Percentiles rank a stretch among this genome's conserved stretches.
phyloP scores from a whole-genome alignment of 2,797 vertebrate genomes.

The Adelosebastes latens region DNA sequence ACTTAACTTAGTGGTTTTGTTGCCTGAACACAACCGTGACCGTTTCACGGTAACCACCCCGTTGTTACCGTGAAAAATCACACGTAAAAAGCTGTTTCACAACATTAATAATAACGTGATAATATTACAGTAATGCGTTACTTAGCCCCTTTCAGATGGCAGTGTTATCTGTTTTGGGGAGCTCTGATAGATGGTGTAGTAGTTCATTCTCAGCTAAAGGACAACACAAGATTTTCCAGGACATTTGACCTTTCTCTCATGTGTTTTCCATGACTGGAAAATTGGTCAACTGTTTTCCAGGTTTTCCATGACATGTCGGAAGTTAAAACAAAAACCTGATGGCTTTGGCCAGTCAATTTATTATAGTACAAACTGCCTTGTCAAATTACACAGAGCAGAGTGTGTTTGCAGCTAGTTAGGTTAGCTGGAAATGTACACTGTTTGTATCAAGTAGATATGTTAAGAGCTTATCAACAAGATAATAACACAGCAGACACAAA shows the following conservation, averaged over 20 bases:
- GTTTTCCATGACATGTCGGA: too few relatives aligned
- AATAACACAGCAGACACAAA: conserved; percentile 8
- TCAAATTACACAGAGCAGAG: not conserved
- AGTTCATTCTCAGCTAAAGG: not conserved
- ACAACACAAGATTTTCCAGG: not conserved
- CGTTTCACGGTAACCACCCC: too few relatives aligned
- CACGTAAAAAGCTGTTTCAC: too few relatives aligned
- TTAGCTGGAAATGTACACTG: not conserved
- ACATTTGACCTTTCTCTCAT: not conserved
- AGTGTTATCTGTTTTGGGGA: not conserved
- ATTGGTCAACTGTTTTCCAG: too few relatives aligned
- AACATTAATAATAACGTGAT: too few relatives aligned
- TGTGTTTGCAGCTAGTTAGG: not conserved
- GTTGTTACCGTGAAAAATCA: too few relatives aligned
- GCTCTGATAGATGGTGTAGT: not conserved
- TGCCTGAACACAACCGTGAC: too few relatives aligned
- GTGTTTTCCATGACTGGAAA: too few relatives aligned
- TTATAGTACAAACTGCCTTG: not conserved
- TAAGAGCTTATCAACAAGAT: conserved; percentile 17
- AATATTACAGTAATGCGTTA: too few relatives aligned
- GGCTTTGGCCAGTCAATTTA: not conserved
- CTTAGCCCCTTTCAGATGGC: too few relatives aligned
- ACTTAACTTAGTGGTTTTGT: too few relatives aligned
- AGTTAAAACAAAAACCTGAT: not conserved
- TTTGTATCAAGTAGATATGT: conserved; percentile 5